Base-by-base conservation (phyloP, 2,797 vertebrate genomes). In the Rhinella marina region DNA sequence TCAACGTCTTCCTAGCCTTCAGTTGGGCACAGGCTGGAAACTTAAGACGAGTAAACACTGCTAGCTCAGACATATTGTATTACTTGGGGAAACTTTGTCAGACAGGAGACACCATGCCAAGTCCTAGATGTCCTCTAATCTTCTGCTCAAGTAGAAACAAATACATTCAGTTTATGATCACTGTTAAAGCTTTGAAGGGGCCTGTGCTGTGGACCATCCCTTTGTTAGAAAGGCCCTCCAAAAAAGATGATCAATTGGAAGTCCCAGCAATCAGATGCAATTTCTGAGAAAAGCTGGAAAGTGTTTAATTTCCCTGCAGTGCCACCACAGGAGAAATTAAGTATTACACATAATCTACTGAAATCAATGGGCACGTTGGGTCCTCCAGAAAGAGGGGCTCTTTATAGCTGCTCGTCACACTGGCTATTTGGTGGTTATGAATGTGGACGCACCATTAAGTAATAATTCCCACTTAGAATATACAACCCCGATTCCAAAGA, bases 61-160 rank as follows among this genome's bases (percentile, higher is more conserved):
- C 21, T 14, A 32, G 87, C 61, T 13, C 32, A 72, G 76, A 88
- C 82, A 85, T 79, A 88, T 88, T 81, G 82, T 73, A 88, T 88
- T 88, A 84, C 87, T 52, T 5, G 23, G 62, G 72, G 73, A n/a
- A 48, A 72, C 41, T 23, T 52, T 25, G 41, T 41, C 66, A 17
- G 62, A 4, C 21, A 8, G 9, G 14, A n/a, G 73, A 23, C 21
- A 11, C 11, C 10, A 23, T 50, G 59, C 79, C 79, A 81, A 81
- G 79, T 81, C 79, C 79, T 81, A 32, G 21, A 59, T 80, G 29
- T 23, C 78, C 27, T 80, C 54, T 80, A 59, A 52, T 52, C 23
- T 54, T 54, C 3, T 16, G 11, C 4, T 77, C 41, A 77, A 77
- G 73, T 25, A 54, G 16, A 54, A 52, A 54, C 23, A 75, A 5